Percentiles rank a stretch among this genome's conserved stretches.
phyloP scores from a whole-genome alignment of 2,888 invertebrate genomes.

The Magallana nippona region DNA sequence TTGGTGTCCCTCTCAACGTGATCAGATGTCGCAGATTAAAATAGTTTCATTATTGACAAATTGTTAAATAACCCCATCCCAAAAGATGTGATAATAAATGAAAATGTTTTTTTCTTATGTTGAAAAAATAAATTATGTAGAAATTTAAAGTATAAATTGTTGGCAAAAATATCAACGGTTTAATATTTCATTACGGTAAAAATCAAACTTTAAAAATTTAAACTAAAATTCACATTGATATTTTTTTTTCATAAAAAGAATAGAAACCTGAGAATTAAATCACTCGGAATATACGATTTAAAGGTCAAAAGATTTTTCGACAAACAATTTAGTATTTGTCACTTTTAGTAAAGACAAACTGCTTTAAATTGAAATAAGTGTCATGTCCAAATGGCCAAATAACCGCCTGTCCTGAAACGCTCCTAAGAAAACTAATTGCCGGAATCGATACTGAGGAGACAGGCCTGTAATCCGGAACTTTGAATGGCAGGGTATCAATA shows the following conservation, averaged over 20 bases:
- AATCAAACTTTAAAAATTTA: neutral
- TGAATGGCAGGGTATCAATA: conserved; percentile 32
- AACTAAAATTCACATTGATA: neutral
- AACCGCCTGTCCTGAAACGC: conserved; percentile 16
- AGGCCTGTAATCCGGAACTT: conserved; percentile 25
- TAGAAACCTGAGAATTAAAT: neutral
- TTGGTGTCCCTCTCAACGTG: neutral
- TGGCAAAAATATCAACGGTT: no score
- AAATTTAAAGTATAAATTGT: no score
- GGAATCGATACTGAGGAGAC: conserved; percentile 21
- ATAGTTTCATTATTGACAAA: neutral
- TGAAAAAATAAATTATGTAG: neutral
- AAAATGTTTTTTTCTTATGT: neutral
- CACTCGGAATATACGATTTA: neutral
- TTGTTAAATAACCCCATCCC: neutral
- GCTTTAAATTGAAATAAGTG: neutral
- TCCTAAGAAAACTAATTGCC: conserved; percentile 18
- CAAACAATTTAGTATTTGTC: conserved; percentile 32
- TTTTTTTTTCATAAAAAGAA: neutral
- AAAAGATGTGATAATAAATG: neutral
- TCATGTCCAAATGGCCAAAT: conserved; percentile 25
- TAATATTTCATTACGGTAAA: no score
- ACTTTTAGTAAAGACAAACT: neutral
- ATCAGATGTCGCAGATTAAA: neutral
- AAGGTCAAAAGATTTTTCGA: conserved; percentile 12